Percentiles rank a stretch among this genome's conserved stretches.
These are phyloP conservation scores for Trichosurus vulpecula DNA, from an alignment of 2,797 vertebrate genomes.

Conservation along the genomic window DNA sequence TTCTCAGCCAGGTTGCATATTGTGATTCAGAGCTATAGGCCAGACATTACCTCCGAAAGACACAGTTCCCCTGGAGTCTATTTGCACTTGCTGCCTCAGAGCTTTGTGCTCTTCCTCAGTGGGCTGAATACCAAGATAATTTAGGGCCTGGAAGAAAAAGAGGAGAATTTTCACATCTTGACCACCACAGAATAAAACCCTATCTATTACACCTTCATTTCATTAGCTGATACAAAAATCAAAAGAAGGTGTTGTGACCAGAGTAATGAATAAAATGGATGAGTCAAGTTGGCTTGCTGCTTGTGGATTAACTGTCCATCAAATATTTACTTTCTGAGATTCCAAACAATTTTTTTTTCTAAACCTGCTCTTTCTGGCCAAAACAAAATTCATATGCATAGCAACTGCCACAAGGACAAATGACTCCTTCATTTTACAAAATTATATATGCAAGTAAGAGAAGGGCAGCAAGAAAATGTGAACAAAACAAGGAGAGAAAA, in stretches of 20 bases:
- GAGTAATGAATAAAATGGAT: conserved; percentile 20
- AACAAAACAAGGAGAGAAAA: not conserved
- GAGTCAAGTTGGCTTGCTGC: conserved; percentile 8
- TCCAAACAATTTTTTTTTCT: not conserved
- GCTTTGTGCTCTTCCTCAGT: conserved; percentile 88
- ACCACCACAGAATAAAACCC: conserved; percentile 67
- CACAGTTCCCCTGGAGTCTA: conserved; percentile 88
- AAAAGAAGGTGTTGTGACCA: not conserved
- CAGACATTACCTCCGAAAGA: conserved; percentile 89
- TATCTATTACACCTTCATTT: conserved; percentile 66
- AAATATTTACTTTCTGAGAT: conserved; percentile 21
- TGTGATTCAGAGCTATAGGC: not conserved
- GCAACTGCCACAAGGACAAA: conserved; percentile 21
- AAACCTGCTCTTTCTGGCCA: not conserved
- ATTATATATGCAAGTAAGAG: not conserved
- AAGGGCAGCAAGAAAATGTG: conserved; percentile 18
- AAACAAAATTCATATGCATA: conserved; percentile 24
- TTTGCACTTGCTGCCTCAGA: conserved; percentile 87
- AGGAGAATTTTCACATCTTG: conserved; percentile 50
- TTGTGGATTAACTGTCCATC: conserved; percentile 20
- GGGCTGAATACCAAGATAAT: conserved; percentile 89
- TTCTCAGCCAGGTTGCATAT: not conserved
- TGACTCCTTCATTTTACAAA: conserved; percentile 23
- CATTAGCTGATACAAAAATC: conserved; percentile 39
- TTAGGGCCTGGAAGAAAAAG: conserved; percentile 85